These are phyloP conservation scores for Chaenocephalus aceratus DNA, from an alignment of 2,113 vertebrate genomes.

Conservation along the genomic window DNA sequence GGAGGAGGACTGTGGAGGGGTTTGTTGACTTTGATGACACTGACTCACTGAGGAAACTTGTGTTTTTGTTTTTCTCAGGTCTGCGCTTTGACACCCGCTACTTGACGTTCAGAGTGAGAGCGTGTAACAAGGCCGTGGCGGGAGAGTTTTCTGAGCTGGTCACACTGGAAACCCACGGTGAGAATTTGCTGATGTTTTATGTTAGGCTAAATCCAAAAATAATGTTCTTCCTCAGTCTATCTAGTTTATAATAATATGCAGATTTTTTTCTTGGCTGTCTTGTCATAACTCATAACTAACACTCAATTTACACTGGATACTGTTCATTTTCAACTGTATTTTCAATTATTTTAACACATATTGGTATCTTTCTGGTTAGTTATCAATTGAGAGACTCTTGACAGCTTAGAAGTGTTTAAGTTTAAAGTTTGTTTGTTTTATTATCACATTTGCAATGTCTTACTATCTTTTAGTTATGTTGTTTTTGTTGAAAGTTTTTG, in stretches of 20 bases:
- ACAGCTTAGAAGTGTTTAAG: too few relatives aligned
- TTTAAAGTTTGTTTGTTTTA: too few relatives aligned
- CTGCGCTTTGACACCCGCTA: conserved; percentile 94
- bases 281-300: background rate
- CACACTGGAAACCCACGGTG: conserved; percentile 93
- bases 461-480: too few relatives aligned
- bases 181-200: conserved; percentile 24
- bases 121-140: conserved; percentile 94
- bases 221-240: background rate
- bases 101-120: conserved; percentile 94
- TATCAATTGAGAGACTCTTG: too few relatives aligned
- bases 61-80: conserved; percentile 63
- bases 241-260: background rate
- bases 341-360: too few relatives aligned
- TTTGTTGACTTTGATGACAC: background rate
- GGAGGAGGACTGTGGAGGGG: background rate
- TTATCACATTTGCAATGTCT: too few relatives aligned
- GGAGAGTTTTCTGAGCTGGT: conserved; percentile 95
- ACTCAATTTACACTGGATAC: too few relatives aligned
- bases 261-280: background rate
- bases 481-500: too few relatives aligned
- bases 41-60: background rate
- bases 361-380: too few relatives aligned
- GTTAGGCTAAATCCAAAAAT: background rate
- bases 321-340: too few relatives aligned